These are phyloP conservation scores for Monomorium pharaonis DNA, from an alignment of 1,140 invertebrate genomes.

Conservation along the genomic window DNA sequence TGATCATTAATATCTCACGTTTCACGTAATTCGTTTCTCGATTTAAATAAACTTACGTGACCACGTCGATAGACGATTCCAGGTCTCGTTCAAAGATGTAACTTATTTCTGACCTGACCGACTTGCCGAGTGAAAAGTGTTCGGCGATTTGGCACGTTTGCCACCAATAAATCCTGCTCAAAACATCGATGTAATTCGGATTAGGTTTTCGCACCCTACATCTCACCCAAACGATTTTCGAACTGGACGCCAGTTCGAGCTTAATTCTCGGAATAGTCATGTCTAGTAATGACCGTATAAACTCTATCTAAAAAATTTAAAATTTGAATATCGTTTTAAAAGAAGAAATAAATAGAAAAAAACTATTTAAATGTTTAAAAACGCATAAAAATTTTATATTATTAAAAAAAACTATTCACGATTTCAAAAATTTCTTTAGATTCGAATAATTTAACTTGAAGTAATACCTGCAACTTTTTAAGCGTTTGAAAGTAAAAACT, in stretches of 20 bases:
- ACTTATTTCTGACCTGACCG: conserved; percentile 5
- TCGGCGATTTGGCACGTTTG: conserved; percentile 30
- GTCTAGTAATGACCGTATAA: background rate
- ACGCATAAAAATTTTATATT: background rate
- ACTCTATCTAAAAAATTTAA: background rate
- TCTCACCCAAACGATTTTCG: conserved; percentile 16
- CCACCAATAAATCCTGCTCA: conserved; percentile 28
- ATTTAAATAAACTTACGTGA: conserved; percentile 35
- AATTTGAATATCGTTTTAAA: background rate
- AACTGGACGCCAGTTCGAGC: background rate
- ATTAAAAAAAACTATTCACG: no score
- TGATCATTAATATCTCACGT: background rate
- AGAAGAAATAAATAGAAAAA: background rate
- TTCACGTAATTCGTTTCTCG: background rate
- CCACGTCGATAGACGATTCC: conserved; percentile 11
- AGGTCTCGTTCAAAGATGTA: background rate
- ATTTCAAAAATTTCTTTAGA: no score
- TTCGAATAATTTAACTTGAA: no score
- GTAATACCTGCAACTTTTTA: no score
- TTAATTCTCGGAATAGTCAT: conserved; percentile 3
- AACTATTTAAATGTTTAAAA: background rate
- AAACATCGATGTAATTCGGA: conserved; percentile 45
- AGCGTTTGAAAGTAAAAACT: background rate
- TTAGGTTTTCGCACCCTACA: conserved; percentile 22
- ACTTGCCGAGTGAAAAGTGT: conserved; percentile 6